A percentile compares a stretch with the other conserved stretches of the same genome.
Conservation (phyloP, 2,797 vertebrate genomes). For the Spheniscus humboldti region DNA sequence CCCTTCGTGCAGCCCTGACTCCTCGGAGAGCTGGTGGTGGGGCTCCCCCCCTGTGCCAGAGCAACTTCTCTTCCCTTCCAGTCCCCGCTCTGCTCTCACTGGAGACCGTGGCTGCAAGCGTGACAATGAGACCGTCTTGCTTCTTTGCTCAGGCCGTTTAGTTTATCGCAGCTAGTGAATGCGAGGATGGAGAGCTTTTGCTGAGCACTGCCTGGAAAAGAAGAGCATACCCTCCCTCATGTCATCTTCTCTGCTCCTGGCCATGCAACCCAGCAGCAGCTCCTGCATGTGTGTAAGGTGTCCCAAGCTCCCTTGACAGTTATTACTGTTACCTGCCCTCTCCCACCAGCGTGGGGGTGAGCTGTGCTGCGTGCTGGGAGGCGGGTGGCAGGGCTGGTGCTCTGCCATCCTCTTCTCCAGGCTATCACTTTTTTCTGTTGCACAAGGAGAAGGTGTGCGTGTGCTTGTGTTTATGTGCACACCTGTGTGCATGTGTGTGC, state of each 20-base stretch:
- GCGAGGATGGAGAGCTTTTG: not conserved
- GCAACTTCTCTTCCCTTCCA: not conserved
- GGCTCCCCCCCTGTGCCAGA: accelerated
- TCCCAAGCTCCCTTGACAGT: not conserved
- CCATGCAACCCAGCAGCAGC: not conserved
- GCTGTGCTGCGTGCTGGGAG: not conserved
- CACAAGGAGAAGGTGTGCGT: not conserved
- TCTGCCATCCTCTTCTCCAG: not conserved
- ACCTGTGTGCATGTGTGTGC: accelerated
- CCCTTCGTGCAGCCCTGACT: accelerated
- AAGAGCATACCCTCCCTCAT: accelerated
- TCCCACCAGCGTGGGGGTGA: accelerated
- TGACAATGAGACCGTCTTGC: not conserved
- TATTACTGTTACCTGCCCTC: not conserved
- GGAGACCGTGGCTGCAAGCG: accelerated
- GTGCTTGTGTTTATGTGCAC: accelerated
- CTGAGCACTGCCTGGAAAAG: not conserved
- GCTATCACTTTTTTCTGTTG: not conserved
- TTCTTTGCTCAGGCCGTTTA: not conserved
- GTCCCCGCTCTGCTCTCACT: not conserved
- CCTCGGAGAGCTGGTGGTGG: accelerated
- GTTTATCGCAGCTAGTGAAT: not conserved
- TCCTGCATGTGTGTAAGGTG: accelerated
- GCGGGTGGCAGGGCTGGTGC: not conserved
- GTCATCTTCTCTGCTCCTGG: not conserved